A percentile compares a stretch with the other conserved stretches of the same genome.
Evolutionary conservation across 2,113 vertebrate genomes (phyloP).

Genomic region (Catharus bicknelli): DNA sequence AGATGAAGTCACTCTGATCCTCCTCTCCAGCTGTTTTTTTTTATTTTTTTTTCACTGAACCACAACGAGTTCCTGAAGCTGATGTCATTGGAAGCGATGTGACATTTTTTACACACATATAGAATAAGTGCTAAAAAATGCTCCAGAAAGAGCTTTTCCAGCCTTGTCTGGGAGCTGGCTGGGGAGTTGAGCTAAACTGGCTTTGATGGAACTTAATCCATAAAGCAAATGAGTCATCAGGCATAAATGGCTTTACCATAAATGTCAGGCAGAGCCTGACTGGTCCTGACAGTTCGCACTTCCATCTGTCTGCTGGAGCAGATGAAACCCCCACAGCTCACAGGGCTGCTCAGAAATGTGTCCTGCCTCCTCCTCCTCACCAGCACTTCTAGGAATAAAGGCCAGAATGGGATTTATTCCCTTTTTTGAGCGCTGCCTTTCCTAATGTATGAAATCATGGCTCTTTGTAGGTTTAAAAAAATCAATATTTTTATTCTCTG

Average conservation of each 20-base stretch:
- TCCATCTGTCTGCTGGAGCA: constrained; percentile 7
- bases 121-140: constrained; percentile 55
- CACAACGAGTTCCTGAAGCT: constrained; percentile 10
- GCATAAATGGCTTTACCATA: constrained; percentile 48
- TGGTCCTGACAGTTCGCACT: constrained; percentile 14
- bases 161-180: constrained; percentile 36
- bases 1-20: constrained; percentile 28
- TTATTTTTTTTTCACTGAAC: constrained; percentile 5
- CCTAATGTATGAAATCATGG: neutral
- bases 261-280: constrained; percentile 27
- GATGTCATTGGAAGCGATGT: constrained; percentile 45
- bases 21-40: neutral
- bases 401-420: neutral
- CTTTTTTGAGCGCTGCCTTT: neutral
- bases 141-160: constrained; percentile 58
- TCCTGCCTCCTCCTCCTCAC: neutral
- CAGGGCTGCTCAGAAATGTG: neutral
- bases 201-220: constrained; percentile 41
- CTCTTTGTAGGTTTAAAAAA: neutral
- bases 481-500: fast-evolving
- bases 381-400: neutral
- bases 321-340: neutral
- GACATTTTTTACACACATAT: constrained; percentile 37
- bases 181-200: constrained; percentile 18
- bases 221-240: constrained; percentile 36